Evolutionary conservation across 2,888 invertebrate genomes (phyloP).

Genomic region (Macrosiphum euphorbiae): DNA sequence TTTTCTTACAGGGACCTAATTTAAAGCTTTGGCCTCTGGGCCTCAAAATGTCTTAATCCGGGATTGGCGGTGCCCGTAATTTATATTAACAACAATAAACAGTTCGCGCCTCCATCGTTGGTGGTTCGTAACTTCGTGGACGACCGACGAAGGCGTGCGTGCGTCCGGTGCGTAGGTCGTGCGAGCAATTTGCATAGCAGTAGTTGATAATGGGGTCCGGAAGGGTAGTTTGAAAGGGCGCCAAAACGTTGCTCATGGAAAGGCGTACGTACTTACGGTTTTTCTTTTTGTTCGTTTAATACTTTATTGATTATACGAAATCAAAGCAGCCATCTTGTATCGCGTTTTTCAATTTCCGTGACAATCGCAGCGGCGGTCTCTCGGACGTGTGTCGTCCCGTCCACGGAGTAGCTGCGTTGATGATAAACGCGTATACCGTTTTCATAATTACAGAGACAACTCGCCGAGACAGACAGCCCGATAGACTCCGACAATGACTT

Average conservation of each 20-base stretch:
- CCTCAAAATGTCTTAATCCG: too few relatives aligned
- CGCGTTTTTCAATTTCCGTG: background rate
- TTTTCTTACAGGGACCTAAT: too few relatives aligned
- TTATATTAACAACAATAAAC: background rate
- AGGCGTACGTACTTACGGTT: background rate
- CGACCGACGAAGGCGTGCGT: background rate
- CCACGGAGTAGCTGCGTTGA: background rate
- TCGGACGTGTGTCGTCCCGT: background rate
- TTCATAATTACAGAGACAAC: background rate
- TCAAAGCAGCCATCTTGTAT: constrained; percentile 52
- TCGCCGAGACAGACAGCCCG: background rate
- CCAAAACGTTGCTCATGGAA: constrained; percentile 56
- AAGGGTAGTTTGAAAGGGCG: constrained; percentile 53
- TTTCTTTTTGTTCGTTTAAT: background rate
- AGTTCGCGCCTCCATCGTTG: background rate
- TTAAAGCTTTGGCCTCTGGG: too few relatives aligned
- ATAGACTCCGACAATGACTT: background rate
- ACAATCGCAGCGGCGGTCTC: background rate
- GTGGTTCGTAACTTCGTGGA: background rate
- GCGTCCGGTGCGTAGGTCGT: background rate
- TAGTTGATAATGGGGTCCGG: background rate
- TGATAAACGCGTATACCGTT: background rate
- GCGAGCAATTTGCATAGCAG: background rate
- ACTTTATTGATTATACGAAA: constrained; percentile 50
- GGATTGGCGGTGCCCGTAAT: background rate